Evolutionary conservation across 1,140 invertebrate genomes (phyloP), one percentile per base, ranked within the genome.

Genomic region (Cherax quadricarinatus): DNA sequence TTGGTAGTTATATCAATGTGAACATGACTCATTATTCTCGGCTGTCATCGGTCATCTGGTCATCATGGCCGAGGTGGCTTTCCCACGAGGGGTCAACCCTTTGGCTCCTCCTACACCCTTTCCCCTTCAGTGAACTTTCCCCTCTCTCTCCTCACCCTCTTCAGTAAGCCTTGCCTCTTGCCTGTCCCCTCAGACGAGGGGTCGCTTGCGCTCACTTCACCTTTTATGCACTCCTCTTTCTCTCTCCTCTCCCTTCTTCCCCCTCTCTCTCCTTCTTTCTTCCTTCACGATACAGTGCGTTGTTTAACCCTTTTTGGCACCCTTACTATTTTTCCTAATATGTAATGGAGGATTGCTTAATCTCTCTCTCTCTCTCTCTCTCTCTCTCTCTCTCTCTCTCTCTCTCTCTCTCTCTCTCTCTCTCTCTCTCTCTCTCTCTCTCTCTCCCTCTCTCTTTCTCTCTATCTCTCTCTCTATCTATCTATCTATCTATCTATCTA

Each of bases 271-370:
- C 12, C 57, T 4, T 16, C 18, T 66, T 73, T 73, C 30, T 24
- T 66, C 60, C 60, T 79, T 82, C 78, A 81, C 48, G 87, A 18
- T 51, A 73, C 62, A 86, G 6, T 51, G 85, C 85, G 51, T 62
- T 66, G 85, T 86, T 86, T 86, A 86, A 86, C 85, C 85, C 85
- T 48, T 86, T 86, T 73, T 75, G 49, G 62, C 66, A 70, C 85
- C 49, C n/a, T 51, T 10, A 30, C 0, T 41, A 14, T 66, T 53
- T 21, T 48, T 48, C 48, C 79, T 9, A 41, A 81, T 51, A 75
- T 75, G n/a, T 75, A 9, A 6, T 30, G n/a, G 70, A 75, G 70
- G 70, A 75, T 12, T 30, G 1, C 5, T 30, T 30, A 30, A 75
- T 24, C 5, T 41, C 30, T 41, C 30, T 70, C 79, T 53, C 79